Conservation (phyloP, 1,140 invertebrate species). For the Anastrepha ludens region DNA sequence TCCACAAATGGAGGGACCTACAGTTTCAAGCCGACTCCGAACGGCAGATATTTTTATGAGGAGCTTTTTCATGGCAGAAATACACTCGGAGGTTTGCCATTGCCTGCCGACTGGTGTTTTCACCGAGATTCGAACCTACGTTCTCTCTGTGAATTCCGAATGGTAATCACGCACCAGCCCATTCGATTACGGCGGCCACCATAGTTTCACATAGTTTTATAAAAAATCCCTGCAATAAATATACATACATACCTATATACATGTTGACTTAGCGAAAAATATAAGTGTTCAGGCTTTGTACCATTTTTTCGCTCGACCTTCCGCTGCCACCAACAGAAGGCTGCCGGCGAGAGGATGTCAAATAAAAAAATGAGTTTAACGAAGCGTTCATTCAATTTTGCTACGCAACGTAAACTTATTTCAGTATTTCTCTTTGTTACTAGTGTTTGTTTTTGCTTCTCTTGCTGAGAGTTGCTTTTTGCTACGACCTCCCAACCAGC, state of each 20-base stretch:
- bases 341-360: slow-evolving; percentile 7
- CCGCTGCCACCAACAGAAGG: neutral
- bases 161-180: too few relatives aligned
- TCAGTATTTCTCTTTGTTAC: neutral
- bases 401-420: slow-evolving; percentile 22
- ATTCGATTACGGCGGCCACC: too few relatives aligned
- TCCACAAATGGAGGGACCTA: too few relatives aligned
- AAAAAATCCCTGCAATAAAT: neutral
- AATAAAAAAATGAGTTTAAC: slow-evolving; percentile 8
- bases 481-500: neutral
- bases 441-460: neutral
- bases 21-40: too few relatives aligned
- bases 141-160: too few relatives aligned
- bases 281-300: neutral
- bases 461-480: neutral
- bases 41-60: too few relatives aligned
- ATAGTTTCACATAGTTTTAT: neutral
- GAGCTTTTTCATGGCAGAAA: too few relatives aligned
- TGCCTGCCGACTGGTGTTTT: too few relatives aligned
- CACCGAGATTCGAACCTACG: too few relatives aligned
- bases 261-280: neutral
- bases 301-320: neutral
- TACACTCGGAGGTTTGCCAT: too few relatives aligned
- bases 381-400: slow-evolving; percentile 25
- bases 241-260: neutral